phyloP scores from a whole-genome alignment of 2,888 invertebrate genomes.

The Meganola albula region DNA sequence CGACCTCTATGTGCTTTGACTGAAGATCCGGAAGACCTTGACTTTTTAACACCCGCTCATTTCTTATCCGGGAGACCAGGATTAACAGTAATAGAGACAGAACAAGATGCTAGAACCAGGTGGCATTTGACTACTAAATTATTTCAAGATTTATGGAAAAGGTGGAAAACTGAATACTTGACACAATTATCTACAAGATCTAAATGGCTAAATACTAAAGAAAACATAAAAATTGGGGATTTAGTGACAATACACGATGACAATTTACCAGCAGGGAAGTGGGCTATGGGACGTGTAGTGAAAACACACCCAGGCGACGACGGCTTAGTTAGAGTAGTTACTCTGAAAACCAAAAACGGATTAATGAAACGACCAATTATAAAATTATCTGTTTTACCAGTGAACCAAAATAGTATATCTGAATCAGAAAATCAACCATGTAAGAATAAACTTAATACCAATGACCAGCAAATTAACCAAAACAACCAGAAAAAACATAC shows the following conservation, averaged over 20 bases:
- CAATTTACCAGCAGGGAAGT: not conserved
- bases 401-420: not conserved
- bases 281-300: slow-evolving; percentile 1
- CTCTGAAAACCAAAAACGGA: slow-evolving; percentile 2
- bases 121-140: slow-evolving; percentile 4
- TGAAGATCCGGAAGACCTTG: too few relatives aligned
- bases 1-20: too few relatives aligned
- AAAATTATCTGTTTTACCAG: not conserved
- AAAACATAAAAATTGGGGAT: slow-evolving; percentile 4
- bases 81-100: slow-evolving; percentile 12
- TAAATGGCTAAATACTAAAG: slow-evolving; percentile 4
- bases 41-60: too few relatives aligned
- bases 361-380: not conserved
- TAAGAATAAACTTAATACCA: too few relatives aligned
- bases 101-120: slow-evolving; percentile 14
- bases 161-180: slow-evolving; percentile 4
- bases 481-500: not conserved
- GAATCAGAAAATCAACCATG: not conserved
- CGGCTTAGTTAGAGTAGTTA: not conserved
- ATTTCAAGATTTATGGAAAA: slow-evolving; percentile 4
- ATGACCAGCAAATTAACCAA: too few relatives aligned
- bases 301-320: not conserved
- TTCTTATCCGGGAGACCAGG: slow-evolving; percentile 2
- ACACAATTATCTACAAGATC: slow-evolving; percentile 1
- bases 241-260: slow-evolving; percentile 1